A percentile compares a stretch with the other conserved stretches of the same genome.
Evolutionary conservation across 2,888 invertebrate genomes (phyloP).

Genomic region (Malthinus seriepunctatus): DNA sequence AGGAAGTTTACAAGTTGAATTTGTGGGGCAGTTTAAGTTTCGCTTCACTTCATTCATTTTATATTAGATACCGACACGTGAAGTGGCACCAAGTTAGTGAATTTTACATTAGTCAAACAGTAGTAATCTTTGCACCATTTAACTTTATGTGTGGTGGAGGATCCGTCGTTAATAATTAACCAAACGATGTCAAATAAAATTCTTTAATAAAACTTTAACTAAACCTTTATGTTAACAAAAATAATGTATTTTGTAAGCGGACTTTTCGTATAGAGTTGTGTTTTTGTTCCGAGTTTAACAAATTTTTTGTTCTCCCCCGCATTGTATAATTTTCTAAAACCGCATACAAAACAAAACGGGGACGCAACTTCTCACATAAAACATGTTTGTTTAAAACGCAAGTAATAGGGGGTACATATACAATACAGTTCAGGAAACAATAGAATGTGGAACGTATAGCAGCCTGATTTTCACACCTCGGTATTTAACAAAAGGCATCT

Average conservation of each 20-base stretch:
- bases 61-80: slow-evolving; percentile 27
- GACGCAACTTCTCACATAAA: slow-evolving; percentile 21
- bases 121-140: slow-evolving; percentile 38
- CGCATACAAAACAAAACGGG: slow-evolving; percentile 13
- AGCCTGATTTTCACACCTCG: slow-evolving; percentile 38
- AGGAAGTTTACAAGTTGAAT: slow-evolving; percentile 15
- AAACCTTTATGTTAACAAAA: slow-evolving; percentile 12
- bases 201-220: slow-evolving; percentile 10
- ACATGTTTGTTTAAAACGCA: slow-evolving; percentile 27
- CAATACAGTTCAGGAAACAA: slow-evolving; percentile 37
- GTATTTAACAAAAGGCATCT: slow-evolving; percentile 31
- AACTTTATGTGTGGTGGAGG: slow-evolving; percentile 14
- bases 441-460: slow-evolving; percentile 27
- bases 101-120: slow-evolving; percentile 41
- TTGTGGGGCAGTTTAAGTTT: slow-evolving; percentile 19
- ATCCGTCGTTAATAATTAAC: slow-evolving; percentile 24
- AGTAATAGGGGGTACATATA: slow-evolving; percentile 28
- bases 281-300: slow-evolving; percentile 1
- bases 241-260: slow-evolving; percentile 7
- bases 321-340: slow-evolving; percentile 4
- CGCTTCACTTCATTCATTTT: slow-evolving; percentile 30
- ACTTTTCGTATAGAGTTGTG: background rate
- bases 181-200: slow-evolving; percentile 14
- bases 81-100: slow-evolving; percentile 29
- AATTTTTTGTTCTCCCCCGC: background rate